Evolutionary conservation across 2,888 invertebrate species (phyloP).

Genomic region (Eristalis intricaria): DNA sequence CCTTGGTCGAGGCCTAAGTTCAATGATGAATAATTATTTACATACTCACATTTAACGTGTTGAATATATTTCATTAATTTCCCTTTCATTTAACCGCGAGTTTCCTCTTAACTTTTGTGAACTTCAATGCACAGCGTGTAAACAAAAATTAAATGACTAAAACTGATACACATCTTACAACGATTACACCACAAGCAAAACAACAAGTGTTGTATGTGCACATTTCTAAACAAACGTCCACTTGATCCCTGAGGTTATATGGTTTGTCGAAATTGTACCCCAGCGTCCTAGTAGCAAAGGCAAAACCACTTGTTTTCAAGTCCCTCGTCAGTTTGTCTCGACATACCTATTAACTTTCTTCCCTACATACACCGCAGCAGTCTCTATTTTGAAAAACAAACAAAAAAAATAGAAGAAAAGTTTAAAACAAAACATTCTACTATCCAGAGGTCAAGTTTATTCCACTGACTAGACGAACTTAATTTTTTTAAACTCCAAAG

Average conservation of each 20-base stretch:
- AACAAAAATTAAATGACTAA: neutral
- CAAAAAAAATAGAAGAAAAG: conserved; percentile 15
- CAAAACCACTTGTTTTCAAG: conserved; percentile 45
- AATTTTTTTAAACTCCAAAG: conserved; percentile 13
- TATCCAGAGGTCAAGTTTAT: conserved; percentile 67
- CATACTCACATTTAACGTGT: too few relatives aligned
- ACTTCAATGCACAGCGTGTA: too few relatives aligned
- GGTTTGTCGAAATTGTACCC: neutral
- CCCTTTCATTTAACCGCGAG: too few relatives aligned
- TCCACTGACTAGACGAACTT: conserved; percentile 55
- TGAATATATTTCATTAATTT: too few relatives aligned
- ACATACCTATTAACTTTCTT: conserved; percentile 53
- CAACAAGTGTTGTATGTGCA: neutral
- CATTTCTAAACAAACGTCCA: neutral
- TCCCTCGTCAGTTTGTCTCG: conserved; percentile 10
- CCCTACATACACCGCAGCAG: conserved; percentile 8
- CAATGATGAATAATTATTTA: too few relatives aligned
- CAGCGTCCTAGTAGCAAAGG: neutral
- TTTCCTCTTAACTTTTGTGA: too few relatives aligned
- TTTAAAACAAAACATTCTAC: conserved; percentile 59
- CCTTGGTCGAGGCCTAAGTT: too few relatives aligned
- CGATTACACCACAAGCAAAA: neutral
- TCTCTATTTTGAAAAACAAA: conserved; percentile 1
- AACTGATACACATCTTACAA: neutral
- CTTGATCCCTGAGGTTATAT: neutral